Evolutionary conservation across 2,797 vertebrate species (phyloP).

Genomic region (Myotis findleyi): DNA sequence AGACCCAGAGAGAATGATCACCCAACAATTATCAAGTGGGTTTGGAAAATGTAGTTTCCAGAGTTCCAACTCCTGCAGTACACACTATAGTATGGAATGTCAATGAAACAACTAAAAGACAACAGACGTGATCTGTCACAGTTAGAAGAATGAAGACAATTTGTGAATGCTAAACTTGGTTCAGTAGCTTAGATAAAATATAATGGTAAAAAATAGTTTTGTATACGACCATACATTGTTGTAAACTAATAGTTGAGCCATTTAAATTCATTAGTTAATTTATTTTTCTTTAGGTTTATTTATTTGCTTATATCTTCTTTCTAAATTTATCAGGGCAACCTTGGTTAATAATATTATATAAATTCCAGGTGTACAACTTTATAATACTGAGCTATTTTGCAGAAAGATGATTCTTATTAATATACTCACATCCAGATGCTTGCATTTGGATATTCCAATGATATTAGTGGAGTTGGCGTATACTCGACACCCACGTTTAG

Average conservation of each 20-base stretch:
- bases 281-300: not conserved
- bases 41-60: not conserved
- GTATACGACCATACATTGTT: not conserved
- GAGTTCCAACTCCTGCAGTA: not conserved
- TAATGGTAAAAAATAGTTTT: not conserved
- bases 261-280: not conserved
- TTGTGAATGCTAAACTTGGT: not conserved
- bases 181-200: slow-evolving; percentile 47
- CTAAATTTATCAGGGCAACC: not conserved
- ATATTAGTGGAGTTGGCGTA: slow-evolving; percentile 3
- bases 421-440: not conserved
- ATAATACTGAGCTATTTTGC: slow-evolving; percentile 28
- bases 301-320: not conserved
- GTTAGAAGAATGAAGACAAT: slow-evolving; percentile 30
- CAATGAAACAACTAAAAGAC: not conserved
- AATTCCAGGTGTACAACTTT: not conserved
- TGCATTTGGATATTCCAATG: slow-evolving; percentile 1
- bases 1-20: not conserved
- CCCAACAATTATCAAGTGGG: not conserved
- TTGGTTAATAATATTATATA: not conserved
- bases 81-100: not conserved
- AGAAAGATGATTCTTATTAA: slow-evolving; percentile 42
- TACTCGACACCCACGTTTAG: not conserved
- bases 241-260: not conserved
- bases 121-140: not conserved